Percentiles rank a stretch among this genome's conserved stretches.
phyloP scores from a whole-genome alignment of 2,113 vertebrate genomes.

The Anarrhichthys ocellatus region DNA sequence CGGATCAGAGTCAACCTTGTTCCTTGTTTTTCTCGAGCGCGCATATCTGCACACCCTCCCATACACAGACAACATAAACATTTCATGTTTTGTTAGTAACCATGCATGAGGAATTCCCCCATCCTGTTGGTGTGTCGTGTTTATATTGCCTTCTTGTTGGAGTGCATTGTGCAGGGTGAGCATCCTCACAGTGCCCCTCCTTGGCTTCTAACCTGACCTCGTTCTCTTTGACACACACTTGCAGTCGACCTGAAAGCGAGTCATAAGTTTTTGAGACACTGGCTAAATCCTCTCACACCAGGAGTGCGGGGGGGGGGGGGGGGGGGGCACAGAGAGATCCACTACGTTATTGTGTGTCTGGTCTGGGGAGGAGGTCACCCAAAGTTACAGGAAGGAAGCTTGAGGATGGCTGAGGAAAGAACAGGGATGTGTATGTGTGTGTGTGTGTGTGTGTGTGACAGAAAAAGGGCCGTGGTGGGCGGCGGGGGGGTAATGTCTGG shows the following conservation, averaged over 20 bases:
- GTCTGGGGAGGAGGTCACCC: slow-evolving; percentile 63
- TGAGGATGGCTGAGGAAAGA: slow-evolving; percentile 49
- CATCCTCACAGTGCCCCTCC: slow-evolving; percentile 38
- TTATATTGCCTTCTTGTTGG: slow-evolving; percentile 53
- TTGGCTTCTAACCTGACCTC: slow-evolving; percentile 34
- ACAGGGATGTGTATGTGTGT: slow-evolving; percentile 27
- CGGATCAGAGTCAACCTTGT: slow-evolving; percentile 47
- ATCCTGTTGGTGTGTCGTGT: slow-evolving; percentile 50
- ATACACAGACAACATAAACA: slow-evolving; percentile 70
- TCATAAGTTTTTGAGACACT: slow-evolving; percentile 64
- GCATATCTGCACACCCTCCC: slow-evolving; percentile 47
- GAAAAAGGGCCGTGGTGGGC: slow-evolving; percentile 22
- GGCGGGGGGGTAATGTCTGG: slow-evolving; percentile 87
- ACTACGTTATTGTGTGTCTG: slow-evolving; percentile 66
- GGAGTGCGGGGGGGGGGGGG: slow-evolving; percentile 10
- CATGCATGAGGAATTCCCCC: slow-evolving; percentile 65
- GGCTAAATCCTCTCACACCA: slow-evolving; percentile 60
- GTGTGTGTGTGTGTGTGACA: slow-evolving; percentile 42
- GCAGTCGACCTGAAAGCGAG: slow-evolving; percentile 50
- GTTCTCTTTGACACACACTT: slow-evolving; percentile 3
- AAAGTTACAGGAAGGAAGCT: slow-evolving; percentile 67
- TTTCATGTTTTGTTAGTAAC: slow-evolving; percentile 76
- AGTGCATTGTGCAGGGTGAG: slow-evolving; percentile 34
- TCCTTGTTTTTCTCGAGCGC: slow-evolving; percentile 41
- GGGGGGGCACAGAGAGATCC: slow-evolving; percentile 49